Evolutionary conservation across 2,797 vertebrate genomes (phyloP).

Genomic region (Botia kubotai): DNA sequence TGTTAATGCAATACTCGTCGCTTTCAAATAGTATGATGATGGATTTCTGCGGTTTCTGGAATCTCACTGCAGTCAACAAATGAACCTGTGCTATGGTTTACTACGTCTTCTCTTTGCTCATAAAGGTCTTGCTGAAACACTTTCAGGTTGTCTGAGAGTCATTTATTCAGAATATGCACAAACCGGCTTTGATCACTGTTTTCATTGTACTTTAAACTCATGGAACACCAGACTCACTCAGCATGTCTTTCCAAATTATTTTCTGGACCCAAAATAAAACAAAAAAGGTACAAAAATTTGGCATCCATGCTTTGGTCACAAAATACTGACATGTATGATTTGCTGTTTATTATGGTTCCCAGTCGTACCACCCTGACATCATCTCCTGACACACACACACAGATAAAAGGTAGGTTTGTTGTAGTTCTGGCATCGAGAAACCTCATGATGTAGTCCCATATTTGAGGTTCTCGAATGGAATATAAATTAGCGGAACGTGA

Average conservation of each 20-base stretch:
- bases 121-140: slow-evolving; percentile 43
- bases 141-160: slow-evolving; percentile 46
- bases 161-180: slow-evolving; percentile 55
- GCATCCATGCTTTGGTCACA: slow-evolving; percentile 99
- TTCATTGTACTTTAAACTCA: slow-evolving; percentile 19
- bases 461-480: slow-evolving; percentile 83
- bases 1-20: slow-evolving; percentile 9
- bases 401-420: slow-evolving; percentile 96
- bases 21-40: not conserved
- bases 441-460: slow-evolving; percentile 90
- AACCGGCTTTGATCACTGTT: slow-evolving; percentile 45
- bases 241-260: slow-evolving; percentile 50
- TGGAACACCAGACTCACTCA: not conserved
- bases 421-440: slow-evolving; percentile 91
- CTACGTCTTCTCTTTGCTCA: slow-evolving; percentile 25
- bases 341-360: slow-evolving; percentile 83
- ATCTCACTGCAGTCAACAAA: not conserved
- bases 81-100: slow-evolving; percentile 19
- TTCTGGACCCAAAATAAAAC: slow-evolving; percentile 67
- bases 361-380: slow-evolving; percentile 78
- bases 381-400: slow-evolving; percentile 22
- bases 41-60: not conserved
- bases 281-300: slow-evolving; percentile 92
- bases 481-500: slow-evolving; percentile 89
- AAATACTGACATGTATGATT: slow-evolving; percentile 90